Conservation (phyloP, 2,113 vertebrate genomes). For the Aplodontia rufa region DNA sequence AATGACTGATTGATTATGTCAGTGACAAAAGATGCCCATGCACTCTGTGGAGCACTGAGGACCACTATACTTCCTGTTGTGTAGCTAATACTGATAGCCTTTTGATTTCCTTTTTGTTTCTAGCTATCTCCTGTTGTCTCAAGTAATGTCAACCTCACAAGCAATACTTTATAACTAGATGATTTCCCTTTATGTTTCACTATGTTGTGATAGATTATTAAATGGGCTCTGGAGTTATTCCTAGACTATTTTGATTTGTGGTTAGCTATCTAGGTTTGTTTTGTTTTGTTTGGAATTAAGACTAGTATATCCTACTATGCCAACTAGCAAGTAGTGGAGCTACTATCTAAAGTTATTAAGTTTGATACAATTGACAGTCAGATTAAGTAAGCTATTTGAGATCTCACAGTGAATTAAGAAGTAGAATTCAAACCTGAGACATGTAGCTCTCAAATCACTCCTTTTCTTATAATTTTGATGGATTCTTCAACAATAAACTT, state of each 20-base stretch:
- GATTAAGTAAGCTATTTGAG: neutral
- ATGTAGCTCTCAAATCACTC: neutral
- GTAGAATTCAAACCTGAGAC: neutral
- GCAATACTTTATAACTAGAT: too few relatives aligned
- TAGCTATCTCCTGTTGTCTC: too few relatives aligned
- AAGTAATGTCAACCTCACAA: too few relatives aligned
- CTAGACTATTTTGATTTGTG: neutral
- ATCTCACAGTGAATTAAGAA: neutral
- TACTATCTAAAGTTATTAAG: neutral
- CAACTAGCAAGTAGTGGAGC: too few relatives aligned
- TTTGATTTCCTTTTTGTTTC: too few relatives aligned
- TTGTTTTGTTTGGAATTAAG: neutral
- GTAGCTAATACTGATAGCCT: too few relatives aligned
- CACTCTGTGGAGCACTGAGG: too few relatives aligned
- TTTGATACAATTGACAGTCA: neutral
- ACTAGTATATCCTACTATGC: too few relatives aligned
- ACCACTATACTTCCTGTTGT: too few relatives aligned
- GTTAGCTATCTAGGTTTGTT: neutral
- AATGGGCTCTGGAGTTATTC: neutral
- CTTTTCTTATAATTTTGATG: neutral
- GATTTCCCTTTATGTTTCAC: neutral
- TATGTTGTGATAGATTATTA: neutral
- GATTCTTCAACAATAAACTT: neutral
- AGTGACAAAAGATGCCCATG: too few relatives aligned
- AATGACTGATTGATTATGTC: too few relatives aligned